These are phyloP conservation scores for Drosophila fuyamai DNA, from an alignment of 1,140 invertebrate genomes.

Conservation along the genomic window DNA sequence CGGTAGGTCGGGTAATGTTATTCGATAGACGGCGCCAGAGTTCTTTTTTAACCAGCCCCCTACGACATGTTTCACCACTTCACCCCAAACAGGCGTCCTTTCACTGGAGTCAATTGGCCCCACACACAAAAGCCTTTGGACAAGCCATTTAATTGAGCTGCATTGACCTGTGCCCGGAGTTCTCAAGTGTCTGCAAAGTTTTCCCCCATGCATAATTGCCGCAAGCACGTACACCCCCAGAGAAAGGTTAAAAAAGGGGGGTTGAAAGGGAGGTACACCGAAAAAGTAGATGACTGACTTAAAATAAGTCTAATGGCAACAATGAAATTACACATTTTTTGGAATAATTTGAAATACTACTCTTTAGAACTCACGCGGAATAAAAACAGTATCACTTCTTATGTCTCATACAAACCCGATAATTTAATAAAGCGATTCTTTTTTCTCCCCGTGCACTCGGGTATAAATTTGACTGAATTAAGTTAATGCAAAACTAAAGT, in stretches of 20 bases:
- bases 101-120: conserved; percentile 38
- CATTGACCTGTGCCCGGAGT: conserved; percentile 61
- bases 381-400: neutral
- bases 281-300: too few relatives aligned
- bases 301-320: too few relatives aligned
- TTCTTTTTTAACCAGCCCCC: conserved; percentile 28
- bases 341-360: too few relatives aligned
- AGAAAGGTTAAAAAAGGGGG: neutral
- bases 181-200: conserved; percentile 63
- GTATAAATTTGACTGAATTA: conserved; percentile 1
- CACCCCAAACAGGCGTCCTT: conserved; percentile 13
- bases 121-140: conserved; percentile 35
- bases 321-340: too few relatives aligned
- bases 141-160: conserved; percentile 67
- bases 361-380: too few relatives aligned
- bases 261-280: neutral
- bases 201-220: conserved; percentile 58
- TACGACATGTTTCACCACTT: conserved; percentile 1
- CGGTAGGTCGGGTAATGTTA: conserved; percentile 10
- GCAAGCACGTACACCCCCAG: conserved; percentile 3
- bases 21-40: conserved; percentile 52
- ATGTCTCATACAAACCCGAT: too few relatives aligned
- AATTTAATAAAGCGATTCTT: neutral
- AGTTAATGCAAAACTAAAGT: conserved; percentile 38
- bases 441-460: neutral